A percentile compares a stretch with the other conserved stretches of the same genome.
Conservation (phyloP, 2,888 invertebrate genomes). For the Nezara viridula region DNA sequence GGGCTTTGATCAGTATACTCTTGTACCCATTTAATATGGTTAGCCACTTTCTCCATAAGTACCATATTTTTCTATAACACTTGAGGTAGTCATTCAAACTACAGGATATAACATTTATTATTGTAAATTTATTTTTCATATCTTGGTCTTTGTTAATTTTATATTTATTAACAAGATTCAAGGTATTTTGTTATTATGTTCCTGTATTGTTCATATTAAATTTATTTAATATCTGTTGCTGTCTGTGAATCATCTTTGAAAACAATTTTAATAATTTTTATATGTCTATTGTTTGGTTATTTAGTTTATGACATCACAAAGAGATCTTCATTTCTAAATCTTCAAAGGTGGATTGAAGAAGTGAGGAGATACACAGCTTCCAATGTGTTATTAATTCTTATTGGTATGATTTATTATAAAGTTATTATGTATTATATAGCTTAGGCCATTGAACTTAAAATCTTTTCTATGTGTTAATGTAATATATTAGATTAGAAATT, state of each 20-base stretch:
- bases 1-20: too few species aligned
- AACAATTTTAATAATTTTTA: not conserved
- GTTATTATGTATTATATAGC: not conserved
- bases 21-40: too few species aligned
- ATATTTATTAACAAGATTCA: not conserved
- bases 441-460: not conserved
- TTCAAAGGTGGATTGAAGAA: conserved; percentile 97
- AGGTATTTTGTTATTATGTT: not conserved
- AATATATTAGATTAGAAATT: too few species aligned
- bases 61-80: too few species aligned
- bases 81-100: not conserved
- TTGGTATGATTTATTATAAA: conserved; percentile 74
- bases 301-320: conserved; percentile 96
- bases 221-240: not conserved
- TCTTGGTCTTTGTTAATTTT: not conserved
- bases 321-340: conserved; percentile 88
- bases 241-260: not conserved
- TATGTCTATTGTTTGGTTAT: conserved; percentile 66
- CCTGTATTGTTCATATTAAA: not conserved
- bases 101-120: not conserved
- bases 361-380: conserved; percentile 94
- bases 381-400: conserved; percentile 89
- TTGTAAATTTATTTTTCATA: not conserved
- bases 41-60: too few species aligned
- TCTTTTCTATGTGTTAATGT: not conserved